A percentile compares a stretch with the other conserved stretches of the same genome.
Evolutionary conservation across 2,113 vertebrate species (phyloP).

Genomic region (Pelusios castaneus): DNA sequence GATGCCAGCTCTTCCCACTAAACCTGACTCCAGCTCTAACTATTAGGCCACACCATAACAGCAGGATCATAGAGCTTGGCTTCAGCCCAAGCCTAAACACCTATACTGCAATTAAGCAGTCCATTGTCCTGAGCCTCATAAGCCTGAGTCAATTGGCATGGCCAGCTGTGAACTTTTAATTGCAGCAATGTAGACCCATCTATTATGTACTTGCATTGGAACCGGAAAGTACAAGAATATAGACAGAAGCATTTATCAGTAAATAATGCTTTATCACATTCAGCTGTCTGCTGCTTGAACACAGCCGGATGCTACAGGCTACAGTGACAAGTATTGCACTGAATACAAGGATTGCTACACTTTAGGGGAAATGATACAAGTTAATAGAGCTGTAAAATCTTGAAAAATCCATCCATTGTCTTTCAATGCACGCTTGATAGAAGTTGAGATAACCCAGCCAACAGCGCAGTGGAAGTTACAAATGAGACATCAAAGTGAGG

Average conservation of each 20-base stretch:
- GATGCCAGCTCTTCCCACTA: neutral
- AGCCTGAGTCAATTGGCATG: neutral
- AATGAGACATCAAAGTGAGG: neutral
- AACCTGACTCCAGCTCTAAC: neutral
- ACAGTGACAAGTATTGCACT: neutral
- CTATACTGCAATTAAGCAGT: neutral
- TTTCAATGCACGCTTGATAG: neutral
- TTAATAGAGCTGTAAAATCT: neutral
- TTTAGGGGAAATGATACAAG: neutral
- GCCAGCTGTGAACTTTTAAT: neutral
- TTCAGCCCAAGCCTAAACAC: neutral
- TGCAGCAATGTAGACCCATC: neutral
- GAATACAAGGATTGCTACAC: neutral
- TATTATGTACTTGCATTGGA: accelerated
- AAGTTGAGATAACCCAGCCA: neutral
- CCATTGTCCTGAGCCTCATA: neutral
- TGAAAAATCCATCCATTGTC: neutral
- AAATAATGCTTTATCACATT: neutral
- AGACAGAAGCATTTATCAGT: neutral
- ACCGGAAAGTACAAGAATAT: neutral
- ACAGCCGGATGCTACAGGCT: neutral
- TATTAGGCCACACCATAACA: neutral
- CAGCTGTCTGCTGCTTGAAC: neutral
- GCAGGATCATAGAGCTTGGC: neutral
- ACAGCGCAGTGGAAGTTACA: neutral